Evolutionary conservation across 2,888 invertebrate genomes (phyloP), one percentile per base, ranked within the genome.

Genomic region (Dynastes grantii): DNA sequence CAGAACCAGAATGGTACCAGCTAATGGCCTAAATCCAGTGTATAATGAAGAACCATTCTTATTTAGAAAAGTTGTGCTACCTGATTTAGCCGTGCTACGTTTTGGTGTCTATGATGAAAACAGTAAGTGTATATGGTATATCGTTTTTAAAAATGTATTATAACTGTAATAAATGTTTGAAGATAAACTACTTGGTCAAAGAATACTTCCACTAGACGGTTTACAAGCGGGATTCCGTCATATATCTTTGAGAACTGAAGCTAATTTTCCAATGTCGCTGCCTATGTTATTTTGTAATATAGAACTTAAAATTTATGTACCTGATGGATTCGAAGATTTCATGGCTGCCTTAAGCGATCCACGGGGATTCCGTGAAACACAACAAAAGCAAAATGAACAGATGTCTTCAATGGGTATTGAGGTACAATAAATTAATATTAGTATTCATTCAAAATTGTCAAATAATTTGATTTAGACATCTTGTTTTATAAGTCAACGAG

Each of bases 211-310:
- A 0, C 90, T 99, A 81, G 99, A 99, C 89, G 99, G 99, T 58
- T 91, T 99, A 78, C 98, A 99, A 90, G 97, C 98, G 0, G 98
- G 99, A 64, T 99, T 98, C 90, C 92, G 99, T 0, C 99, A 99
- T 89, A 99, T 99, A 85, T 97, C 99, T 0, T 91, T 99, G 29
- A 90, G 99, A 80, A 99, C 99, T 0, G 99, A 99, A 88, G 98
- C 99, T 78, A 99, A 99, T 90, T 98, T 99, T 89, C 98, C 99
- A 78, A 97, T 99, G 95, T 98, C 99, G 0, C 91, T 99, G 85
- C 98, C 99, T 55, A 99, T 99, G 95, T 92, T 99, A 82, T 99
- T 99, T 91, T 99, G 99, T 88, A 97, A 98, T 89, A 98, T 99
- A 86, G 98, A 98, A 90, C 93, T 99, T 81, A 99, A 99, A 91